Evolutionary conservation across 2,797 vertebrate species (phyloP), one percentile per base, ranked within the genome.

Genomic region (Notolabrus celidotus): DNA sequence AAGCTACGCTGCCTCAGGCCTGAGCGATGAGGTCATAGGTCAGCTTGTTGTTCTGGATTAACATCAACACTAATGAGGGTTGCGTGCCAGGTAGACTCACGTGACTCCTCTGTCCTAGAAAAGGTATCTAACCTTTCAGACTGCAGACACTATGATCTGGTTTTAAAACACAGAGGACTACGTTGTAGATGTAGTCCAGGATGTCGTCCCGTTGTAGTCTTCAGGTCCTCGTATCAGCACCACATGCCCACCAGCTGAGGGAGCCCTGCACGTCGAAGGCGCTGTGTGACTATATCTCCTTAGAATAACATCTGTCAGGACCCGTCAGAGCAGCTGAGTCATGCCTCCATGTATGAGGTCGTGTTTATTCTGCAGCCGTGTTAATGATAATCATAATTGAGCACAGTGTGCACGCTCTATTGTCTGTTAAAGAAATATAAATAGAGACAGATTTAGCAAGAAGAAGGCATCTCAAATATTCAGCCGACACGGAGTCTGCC

Each of bases 311-410:
- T 41, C 27, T 38, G 65, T 47, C 74, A 9, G 10, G 19, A 25
- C 52, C 23, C 42, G 59, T 82, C n/a, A 47, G 19, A 31, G 67
- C 29, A 3, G 29, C 36, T 74, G 49, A 60, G 59, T 82, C 68
- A 80, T 50, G 46, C 15, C 36, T 68, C 61, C 10, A 23, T 41
- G 7, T 53, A 14, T 70, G 39, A 6, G 17, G 20, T 36, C 23
- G 17, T 46, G 42, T 62, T 68, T 47, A 58, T 14, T 61, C 9
- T 71, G 16, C 60, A 34, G n/a, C 49, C 17, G 27, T 42, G 52
- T 56, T 57, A 68, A 61, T 42, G 10, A 49, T 17, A 22, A 12
- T 39, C 27, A 50, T 19, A 8, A 27, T 14, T 25, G 55, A 16
- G 1, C 22, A 15, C 31, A 38, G 4, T 29, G 19, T 33, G 47